phyloP scores from a whole-genome alignment of 2,888 invertebrate species.

The Drosophila mayaguana region DNA sequence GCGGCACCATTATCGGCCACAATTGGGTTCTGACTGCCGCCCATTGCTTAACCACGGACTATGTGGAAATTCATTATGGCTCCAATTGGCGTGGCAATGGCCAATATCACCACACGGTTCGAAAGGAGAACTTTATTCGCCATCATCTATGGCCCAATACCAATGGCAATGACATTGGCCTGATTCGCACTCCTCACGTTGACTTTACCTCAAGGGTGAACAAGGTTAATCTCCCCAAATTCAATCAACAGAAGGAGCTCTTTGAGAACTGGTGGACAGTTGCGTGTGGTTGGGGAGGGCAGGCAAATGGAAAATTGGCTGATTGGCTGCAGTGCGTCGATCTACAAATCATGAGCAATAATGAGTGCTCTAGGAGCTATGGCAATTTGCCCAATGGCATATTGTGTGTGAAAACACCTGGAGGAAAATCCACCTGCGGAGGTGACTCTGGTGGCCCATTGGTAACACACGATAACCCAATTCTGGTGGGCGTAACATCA shows the following conservation, averaged over 20 bases:
- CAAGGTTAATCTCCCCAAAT: conserved; percentile 46
- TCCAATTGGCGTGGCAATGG: conserved; percentile 52
- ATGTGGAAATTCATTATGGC: conserved; percentile 59
- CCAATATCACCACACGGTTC: conserved; percentile 37
- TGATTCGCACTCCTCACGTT: conserved; percentile 65
- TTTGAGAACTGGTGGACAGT: conserved; percentile 75
- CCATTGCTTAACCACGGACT: conserved; percentile 55
- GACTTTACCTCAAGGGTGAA: conserved; percentile 36
- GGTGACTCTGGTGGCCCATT: conserved; percentile 82
- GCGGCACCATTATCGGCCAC: conserved; percentile 42
- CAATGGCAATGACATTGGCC: conserved; percentile 67
- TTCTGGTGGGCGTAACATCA: conserved; percentile 70
- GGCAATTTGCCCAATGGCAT: conserved; percentile 35
- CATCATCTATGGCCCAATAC: conserved; percentile 46
- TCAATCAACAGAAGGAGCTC: conserved; percentile 42
- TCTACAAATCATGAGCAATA: conserved; percentile 79
- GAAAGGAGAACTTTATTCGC: conserved; percentile 50
- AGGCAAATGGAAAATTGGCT: conserved; percentile 45
- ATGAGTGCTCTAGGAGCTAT: conserved; percentile 66
- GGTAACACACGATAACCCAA: conserved; percentile 51
- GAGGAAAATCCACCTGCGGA: conserved; percentile 62
- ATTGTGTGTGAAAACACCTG: conserved; percentile 61
- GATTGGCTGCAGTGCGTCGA: conserved; percentile 80
- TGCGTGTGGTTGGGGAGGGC: conserved; percentile 85
- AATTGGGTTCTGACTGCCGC: conserved; percentile 53